A percentile compares a stretch with the other conserved stretches of the same genome.
phyloP scores from a whole-genome alignment of 1,140 invertebrate genomes.

The Caenorhabditis inopinata region DNA sequence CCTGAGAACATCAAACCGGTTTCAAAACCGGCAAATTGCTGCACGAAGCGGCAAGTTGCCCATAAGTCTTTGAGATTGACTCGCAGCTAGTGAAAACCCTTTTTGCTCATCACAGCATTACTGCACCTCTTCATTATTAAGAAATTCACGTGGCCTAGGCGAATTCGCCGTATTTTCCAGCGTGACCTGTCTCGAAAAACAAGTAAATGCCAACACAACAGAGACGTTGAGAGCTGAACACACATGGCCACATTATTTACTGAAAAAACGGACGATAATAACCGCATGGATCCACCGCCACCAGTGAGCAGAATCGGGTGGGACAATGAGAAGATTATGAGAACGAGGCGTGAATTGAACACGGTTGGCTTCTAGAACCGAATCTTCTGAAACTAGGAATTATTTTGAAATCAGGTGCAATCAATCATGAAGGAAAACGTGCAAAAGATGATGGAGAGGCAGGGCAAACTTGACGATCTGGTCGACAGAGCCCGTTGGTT shows the following conservation, averaged over 20 bases:
- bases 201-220: not conserved
- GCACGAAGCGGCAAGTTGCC: too few species aligned
- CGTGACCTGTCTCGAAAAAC: not conserved
- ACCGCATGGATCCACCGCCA: slow-evolving; percentile 2
- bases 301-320: slow-evolving; percentile 19
- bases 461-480: slow-evolving; percentile 15
- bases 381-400: not conserved
- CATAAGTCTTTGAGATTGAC: too few species aligned
- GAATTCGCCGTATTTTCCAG: too few species aligned
- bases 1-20: too few species aligned
- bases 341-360: slow-evolving; percentile 15
- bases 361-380: not conserved
- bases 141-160: too few species aligned
- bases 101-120: too few species aligned
- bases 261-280: slow-evolving; percentile 9
- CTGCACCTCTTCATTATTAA: too few species aligned
- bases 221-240: not conserved
- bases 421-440: slow-evolving; percentile 19
- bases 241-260: not conserved
- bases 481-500: slow-evolving; percentile 11
- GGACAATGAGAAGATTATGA: slow-evolving; percentile 20
- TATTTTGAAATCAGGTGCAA: not conserved
- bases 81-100: too few species aligned
- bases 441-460: slow-evolving; percentile 20
- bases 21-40: too few species aligned